A percentile compares a stretch with the other conserved stretches of the same genome.
phyloP scores from a whole-genome alignment of 2,888 invertebrate species.

The Nephrotoma guestfalica region DNA sequence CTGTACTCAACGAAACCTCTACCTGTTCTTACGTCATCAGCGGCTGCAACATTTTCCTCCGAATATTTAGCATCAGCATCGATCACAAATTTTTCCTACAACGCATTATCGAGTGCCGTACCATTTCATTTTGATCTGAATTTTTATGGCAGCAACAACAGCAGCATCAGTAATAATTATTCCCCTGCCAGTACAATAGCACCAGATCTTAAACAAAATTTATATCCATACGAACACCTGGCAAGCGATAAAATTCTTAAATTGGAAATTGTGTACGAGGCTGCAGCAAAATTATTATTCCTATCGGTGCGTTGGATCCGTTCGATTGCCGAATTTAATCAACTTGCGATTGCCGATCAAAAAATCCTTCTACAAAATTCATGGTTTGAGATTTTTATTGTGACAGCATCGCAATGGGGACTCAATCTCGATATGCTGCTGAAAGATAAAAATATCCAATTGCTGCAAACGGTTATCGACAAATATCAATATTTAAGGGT shows the following conservation, averaged over 20 bases:
- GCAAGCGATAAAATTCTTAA: background rate
- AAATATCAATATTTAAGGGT: conserved; percentile 49
- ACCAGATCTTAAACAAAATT: background rate
- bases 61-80: background rate
- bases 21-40: background rate
- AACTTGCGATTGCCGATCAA: conserved; percentile 48
- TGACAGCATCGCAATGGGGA: conserved; percentile 71
- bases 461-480: conserved; percentile 47
- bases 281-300: conserved; percentile 61
- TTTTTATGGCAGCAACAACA: background rate
- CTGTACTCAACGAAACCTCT: background rate
- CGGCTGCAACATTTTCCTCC: background rate
- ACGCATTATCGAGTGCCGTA: background rate
- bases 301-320: conserved; percentile 68
- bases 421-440: background rate
- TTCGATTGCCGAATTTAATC: conserved; percentile 58
- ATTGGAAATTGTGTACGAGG: conserved; percentile 46
- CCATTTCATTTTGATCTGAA: conserved; percentile 1
- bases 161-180: background rate
- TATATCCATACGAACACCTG: background rate
- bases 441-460: conserved; percentile 19
- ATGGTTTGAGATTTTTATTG: conserved; percentile 71
- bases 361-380: conserved; percentile 57
- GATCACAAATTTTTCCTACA: conserved; percentile 6
- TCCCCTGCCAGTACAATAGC: too few species aligned